Evolutionary conservation across 2,797 vertebrate genomes (phyloP).

Genomic region (Diceros bicornis): DNA sequence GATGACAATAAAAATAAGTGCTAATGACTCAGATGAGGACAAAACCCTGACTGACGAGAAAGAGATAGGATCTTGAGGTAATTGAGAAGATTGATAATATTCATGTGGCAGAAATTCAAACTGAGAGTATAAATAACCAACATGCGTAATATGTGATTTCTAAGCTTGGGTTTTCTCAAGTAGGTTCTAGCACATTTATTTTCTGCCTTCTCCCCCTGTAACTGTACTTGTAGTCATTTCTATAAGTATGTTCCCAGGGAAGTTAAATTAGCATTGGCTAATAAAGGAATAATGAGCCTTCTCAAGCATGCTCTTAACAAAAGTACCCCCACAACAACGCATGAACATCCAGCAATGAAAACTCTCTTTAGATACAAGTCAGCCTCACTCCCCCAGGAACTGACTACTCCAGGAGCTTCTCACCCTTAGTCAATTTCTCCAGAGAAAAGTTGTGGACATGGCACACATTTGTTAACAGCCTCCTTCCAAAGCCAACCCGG

Average conservation of each 20-base stretch:
- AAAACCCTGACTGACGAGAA: neutral
- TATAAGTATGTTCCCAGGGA: neutral
- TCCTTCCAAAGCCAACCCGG: too few species aligned
- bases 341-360: fast-evolving
- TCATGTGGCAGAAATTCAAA: neutral
- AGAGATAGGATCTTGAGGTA: neutral
- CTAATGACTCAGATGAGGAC: neutral
- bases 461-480: neutral
- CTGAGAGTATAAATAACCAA: neutral
- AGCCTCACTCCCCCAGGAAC: too few species aligned
- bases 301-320: neutral
- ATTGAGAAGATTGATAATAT: neutral
- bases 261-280: neutral
- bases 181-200: neutral
- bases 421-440: neutral
- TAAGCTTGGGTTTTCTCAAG: neutral
- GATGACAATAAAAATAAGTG: neutral
- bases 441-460: neutral
- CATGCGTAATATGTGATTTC: neutral
- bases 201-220: neutral
- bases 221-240: neutral
- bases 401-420: fast-evolving
- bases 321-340: fast-evolving
- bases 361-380: neutral
- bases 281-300: neutral